Evolutionary conservation across 92 coral and sea anemone species (phyloP).

Genomic region (Siderastrea siderea): DNA sequence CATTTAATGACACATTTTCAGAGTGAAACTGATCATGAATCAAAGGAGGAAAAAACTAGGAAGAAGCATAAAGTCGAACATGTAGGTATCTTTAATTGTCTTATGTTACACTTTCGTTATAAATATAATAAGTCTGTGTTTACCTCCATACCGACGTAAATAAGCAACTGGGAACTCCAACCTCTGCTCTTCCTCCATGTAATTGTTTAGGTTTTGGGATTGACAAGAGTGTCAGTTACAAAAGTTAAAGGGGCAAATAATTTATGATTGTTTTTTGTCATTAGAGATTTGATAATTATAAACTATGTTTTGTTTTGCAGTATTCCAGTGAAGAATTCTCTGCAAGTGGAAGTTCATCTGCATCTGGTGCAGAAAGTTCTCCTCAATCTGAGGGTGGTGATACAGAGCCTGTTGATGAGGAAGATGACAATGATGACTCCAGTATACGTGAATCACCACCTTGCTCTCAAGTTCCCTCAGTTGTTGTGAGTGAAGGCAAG

Average conservation of each 20-base stretch:
- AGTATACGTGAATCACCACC: conserved; percentile 33
- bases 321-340: conserved; percentile 30
- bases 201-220: conserved; percentile 37
- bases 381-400: conserved; percentile 42
- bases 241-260: not conserved
- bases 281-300: not conserved
- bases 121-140: too few relatives aligned
- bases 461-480: conserved; percentile 29
- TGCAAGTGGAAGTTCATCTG: conserved; percentile 46
- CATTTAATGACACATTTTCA: conserved; percentile 31
- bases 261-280: conserved; percentile 27
- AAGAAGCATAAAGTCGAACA: conserved; percentile 60
- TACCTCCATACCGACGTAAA: conserved; percentile 27
- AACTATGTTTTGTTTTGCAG: not conserved
- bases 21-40: conserved; percentile 21
- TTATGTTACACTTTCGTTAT: too few relatives aligned
- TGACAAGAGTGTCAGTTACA: conserved; percentile 26
- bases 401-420: conserved; percentile 51
- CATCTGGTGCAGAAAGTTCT: conserved; percentile 50
- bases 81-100: conserved; percentile 19
- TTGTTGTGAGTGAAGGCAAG: conserved; percentile 1
- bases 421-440: conserved; percentile 6
- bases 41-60: conserved; percentile 45
- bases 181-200: conserved; percentile 31
- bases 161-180: conserved; percentile 40